phyloP scores from a whole-genome alignment of 2,888 invertebrate genomes.

The Brachyptera risi region DNA sequence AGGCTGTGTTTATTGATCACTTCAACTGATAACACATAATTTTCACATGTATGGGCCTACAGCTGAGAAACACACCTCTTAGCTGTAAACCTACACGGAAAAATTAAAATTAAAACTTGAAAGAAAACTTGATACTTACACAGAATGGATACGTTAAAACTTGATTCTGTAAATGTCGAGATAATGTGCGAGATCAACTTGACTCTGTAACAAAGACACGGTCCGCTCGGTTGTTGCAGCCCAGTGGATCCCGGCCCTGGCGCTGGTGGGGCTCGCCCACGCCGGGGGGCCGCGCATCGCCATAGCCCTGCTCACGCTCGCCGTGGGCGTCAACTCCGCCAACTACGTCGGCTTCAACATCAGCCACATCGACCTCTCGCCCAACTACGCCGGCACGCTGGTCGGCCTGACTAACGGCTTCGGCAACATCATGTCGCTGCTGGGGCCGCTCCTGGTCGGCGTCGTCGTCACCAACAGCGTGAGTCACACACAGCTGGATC shows the following conservation, averaged over 20 bases:
- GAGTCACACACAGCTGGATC: no score
- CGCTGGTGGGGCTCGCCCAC: slow-evolving; percentile 56
- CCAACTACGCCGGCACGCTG: slow-evolving; percentile 75
- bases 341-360: slow-evolving; percentile 70
- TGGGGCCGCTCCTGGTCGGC: slow-evolving; percentile 71
- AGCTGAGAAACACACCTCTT: no score
- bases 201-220: no score
- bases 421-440: slow-evolving; percentile 73
- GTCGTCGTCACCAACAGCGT: slow-evolving; percentile 59
- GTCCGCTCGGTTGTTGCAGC: slow-evolving; percentile 22
- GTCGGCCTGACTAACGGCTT: slow-evolving; percentile 82
- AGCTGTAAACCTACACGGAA: no score
- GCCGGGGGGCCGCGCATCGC: slow-evolving; percentile 49
- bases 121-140: no score
- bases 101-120: no score
- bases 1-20: no score
- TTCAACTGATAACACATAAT: no score
- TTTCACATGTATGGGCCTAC: no score
- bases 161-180: no score
- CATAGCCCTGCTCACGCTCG: slow-evolving; percentile 59
- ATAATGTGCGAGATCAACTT: no score
- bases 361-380: slow-evolving; percentile 83
- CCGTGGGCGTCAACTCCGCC: slow-evolving; percentile 71
- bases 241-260: slow-evolving; percentile 46
- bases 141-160: no score